Percentiles rank a stretch among this genome's conserved stretches.
These are phyloP conservation scores for Macrosiphum euphorbiae DNA, from an alignment of 2,888 invertebrate genomes.

Conservation along the genomic window DNA sequence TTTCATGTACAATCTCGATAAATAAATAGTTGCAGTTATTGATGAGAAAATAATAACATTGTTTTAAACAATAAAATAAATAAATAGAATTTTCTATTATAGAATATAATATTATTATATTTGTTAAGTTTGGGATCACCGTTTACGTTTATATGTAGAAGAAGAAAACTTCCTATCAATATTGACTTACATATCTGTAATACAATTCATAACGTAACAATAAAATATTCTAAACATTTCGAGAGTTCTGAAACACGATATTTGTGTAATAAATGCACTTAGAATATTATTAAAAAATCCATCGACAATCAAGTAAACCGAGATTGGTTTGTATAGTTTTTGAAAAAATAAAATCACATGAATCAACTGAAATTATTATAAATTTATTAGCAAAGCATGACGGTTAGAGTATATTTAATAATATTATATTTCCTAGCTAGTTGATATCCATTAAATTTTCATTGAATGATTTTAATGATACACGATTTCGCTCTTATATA, in stretches of 20 bases:
- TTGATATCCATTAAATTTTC: constrained; percentile 1
- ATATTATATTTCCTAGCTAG: not conserved
- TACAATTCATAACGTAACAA: not conserved
- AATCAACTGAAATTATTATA: not conserved
- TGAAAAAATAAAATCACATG: not conserved
- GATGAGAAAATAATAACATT: not conserved
- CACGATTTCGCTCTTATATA: constrained; percentile 55
- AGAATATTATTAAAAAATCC: not conserved
- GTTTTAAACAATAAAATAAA: not conserved
- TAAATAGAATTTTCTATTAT: not conserved
- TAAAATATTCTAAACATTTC: not conserved
- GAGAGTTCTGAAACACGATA: not conserved
- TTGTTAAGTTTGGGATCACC: not conserved
- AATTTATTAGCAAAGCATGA: not conserved
- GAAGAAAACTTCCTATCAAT: not conserved
- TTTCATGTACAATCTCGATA: not conserved
- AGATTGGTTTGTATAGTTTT: not conserved
- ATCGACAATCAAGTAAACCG: not conserved
- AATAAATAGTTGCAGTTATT: not conserved
- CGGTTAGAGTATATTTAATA: not conserved
- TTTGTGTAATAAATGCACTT: not conserved
- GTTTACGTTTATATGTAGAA: not conserved
- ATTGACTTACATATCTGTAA: not conserved
- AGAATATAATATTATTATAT: not conserved
- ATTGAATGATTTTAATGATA: constrained; percentile 41